phyloP scores from a whole-genome alignment of 2,888 invertebrate genomes.

The Leistus spinibarbis region DNA sequence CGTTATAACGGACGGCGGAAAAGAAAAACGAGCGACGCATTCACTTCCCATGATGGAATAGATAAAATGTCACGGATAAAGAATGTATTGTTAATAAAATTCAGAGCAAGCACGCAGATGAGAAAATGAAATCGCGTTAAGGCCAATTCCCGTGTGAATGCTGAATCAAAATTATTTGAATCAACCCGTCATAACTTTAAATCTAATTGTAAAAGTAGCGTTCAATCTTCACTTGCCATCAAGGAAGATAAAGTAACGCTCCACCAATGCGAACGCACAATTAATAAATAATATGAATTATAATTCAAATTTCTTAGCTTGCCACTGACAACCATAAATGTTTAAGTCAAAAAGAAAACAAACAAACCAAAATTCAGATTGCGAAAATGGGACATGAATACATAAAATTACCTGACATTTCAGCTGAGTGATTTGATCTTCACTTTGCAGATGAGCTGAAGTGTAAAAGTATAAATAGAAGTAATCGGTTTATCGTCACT shows the following conservation, averaged over 20 bases:
- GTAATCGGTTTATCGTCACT: neutral
- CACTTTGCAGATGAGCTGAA: neutral
- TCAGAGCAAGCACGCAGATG: slow-evolving; percentile 13
- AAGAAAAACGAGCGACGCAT: slow-evolving; percentile 22
- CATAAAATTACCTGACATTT: neutral
- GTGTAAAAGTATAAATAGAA: neutral
- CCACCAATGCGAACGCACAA: slow-evolving; percentile 11
- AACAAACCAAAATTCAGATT: neutral
- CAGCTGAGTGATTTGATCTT: neutral
- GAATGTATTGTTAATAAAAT: slow-evolving; percentile 32
- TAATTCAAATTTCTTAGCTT: neutral
- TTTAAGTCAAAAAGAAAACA: neutral
- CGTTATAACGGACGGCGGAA: slow-evolving; percentile 13
- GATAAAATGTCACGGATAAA: slow-evolving; percentile 32
- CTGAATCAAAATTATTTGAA: slow-evolving; percentile 30
- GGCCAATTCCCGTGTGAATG: slow-evolving; percentile 22
- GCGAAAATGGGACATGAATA: neutral
- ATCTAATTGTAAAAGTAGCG: slow-evolving; percentile 27
- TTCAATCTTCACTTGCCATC: neutral
- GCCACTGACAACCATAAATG: neutral
- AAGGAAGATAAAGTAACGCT: slow-evolving; percentile 20
- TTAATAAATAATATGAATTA: slow-evolving; percentile 7
- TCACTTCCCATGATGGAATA: slow-evolving; percentile 22
- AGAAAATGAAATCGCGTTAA: slow-evolving; percentile 27
- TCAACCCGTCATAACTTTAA: slow-evolving; percentile 24